Evolutionary conservation across 2,888 invertebrate species (phyloP), one percentile per base, ranked within the genome.

Genomic region (Ophion obscuratus): DNA sequence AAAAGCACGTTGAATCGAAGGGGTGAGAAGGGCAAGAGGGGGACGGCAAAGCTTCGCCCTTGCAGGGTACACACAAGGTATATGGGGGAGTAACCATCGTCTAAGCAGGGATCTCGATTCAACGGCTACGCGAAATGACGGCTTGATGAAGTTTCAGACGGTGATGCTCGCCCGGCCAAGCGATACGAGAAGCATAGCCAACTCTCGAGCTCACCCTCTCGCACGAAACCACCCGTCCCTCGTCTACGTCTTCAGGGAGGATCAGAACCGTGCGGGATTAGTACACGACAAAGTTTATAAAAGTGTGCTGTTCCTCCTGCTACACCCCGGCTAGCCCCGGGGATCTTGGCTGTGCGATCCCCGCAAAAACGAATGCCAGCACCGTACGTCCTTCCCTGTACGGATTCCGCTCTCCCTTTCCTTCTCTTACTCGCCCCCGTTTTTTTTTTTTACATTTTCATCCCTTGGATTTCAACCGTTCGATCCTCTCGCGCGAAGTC

Each of bases 241-340:
- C 59, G 20, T 36, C 40, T n/a, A 66, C 47, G 74, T 77, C 78
- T 75, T 86, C 61, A 57, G 85, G 61, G 71, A 86, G 79, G 77
- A 93, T 93, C 91, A 92, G 89, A 88, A 87, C 89, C 89, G 87
- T 78, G 86, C 87, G 85, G 92, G 92, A 94, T 94, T 94, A 93
- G 92, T 92, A 90, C 91, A 91, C 90, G 91, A 91, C 92, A 91
- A 94, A 93, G 91, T 94, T 94, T 93, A 92, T 93, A 93, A 94
- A 93, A 94, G 93, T 93, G 90, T 68, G 59, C 67, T 20, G 66
- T 61, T 53, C 27, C 88, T 90, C 88, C 87, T 88, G 88, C 88
- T 36, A 9, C 27, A 87, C 85, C 81, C 81, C 68, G 82, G 88
- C 87, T 85, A 80, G 87, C 88, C 89, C 84, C 86, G 81, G 79